These are phyloP conservation scores for Poliocrania exsul DNA, from an alignment of 2,797 vertebrate species.

Conservation along the genomic window DNA sequence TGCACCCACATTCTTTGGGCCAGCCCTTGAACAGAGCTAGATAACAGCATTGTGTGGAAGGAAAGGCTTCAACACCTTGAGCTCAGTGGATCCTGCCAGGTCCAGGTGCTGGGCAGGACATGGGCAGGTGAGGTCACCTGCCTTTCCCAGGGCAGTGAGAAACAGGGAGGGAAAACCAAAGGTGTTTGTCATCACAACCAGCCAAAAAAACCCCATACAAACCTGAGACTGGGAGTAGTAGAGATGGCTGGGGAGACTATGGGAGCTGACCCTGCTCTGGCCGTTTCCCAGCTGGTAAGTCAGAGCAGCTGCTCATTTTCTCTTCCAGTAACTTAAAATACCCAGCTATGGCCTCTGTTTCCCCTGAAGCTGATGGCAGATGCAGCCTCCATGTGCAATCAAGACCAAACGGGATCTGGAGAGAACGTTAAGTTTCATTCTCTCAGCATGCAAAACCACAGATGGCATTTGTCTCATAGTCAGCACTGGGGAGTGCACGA, in stretches of 20 bases:
- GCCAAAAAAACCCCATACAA: not conserved
- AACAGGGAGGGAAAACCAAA: not conserved
- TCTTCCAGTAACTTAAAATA: not conserved
- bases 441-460: not conserved
- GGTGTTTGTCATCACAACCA: not conserved
- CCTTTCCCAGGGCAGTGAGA: not conserved
- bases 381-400: rapidly evolving
- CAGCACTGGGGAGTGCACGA: not conserved
- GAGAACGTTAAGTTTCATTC: not conserved
- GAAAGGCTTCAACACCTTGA: not conserved
- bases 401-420: not conserved
- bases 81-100: not conserved
- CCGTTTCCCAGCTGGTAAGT: not conserved
- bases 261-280: not conserved
- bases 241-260: no score
- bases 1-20: rapidly evolving
- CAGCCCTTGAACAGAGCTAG: not conserved
- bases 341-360: rapidly evolving
- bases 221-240: rapidly evolving
- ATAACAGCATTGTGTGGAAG: rapidly evolving
- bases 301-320: not conserved
- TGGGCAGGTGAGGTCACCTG: not conserved
- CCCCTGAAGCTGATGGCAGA: not conserved
- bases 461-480: not conserved
- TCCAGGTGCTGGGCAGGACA: not conserved